These are phyloP conservation scores for Pogonocichla stellata DNA, from an alignment of 2,113 vertebrate species.

Conservation along the genomic window DNA sequence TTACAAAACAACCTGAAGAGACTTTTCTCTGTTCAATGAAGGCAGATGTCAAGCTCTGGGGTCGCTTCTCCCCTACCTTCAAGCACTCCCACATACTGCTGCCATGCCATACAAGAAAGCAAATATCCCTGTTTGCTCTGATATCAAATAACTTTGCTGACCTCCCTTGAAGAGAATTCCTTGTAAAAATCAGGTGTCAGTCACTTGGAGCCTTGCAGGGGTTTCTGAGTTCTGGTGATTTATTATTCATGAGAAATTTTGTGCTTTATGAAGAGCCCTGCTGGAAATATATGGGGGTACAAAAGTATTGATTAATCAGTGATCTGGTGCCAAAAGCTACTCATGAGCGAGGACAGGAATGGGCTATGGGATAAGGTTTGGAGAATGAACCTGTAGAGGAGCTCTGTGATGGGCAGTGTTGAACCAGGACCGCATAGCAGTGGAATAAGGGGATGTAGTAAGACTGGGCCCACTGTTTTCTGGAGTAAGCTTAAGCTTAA, in stretches of 20 bases:
- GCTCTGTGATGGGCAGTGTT: not conserved
- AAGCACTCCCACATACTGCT: not conserved
- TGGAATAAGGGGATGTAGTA: not conserved
- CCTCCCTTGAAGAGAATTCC: not conserved
- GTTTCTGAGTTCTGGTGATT: not conserved
- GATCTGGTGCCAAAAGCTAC: not conserved
- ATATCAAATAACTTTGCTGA: not conserved
- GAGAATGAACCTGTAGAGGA: not conserved
- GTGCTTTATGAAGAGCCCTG: not conserved
- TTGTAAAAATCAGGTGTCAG: slow-evolving; percentile 17
- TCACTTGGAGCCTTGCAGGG: not conserved
- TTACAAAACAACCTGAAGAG: not conserved
- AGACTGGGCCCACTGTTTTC: not conserved
- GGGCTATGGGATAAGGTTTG: not conserved
- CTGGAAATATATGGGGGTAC: not conserved
- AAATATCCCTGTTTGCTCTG: not conserved
- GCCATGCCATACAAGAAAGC: not conserved
- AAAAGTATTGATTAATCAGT: not conserved
- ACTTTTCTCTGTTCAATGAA: not conserved
- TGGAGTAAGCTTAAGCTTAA: not conserved
- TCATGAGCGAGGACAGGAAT: not conserved
- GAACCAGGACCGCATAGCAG: not conserved
- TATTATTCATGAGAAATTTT: not conserved
- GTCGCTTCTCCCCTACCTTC: not conserved
- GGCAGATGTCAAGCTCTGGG: not conserved